Base-by-base conservation (phyloP, 2,888 invertebrate species). In the Protophormia terraenovae region DNA sequence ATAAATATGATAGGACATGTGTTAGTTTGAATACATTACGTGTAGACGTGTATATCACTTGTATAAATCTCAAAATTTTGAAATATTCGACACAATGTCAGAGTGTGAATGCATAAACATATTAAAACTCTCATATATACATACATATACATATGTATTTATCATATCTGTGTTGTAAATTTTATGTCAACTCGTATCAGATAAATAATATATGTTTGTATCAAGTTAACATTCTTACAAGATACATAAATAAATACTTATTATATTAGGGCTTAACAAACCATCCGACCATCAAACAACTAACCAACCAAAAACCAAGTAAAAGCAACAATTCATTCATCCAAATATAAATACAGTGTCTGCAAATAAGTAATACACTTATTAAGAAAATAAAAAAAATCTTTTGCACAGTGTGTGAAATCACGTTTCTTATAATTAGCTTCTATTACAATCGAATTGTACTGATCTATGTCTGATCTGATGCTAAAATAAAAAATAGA, bases 1-100 rank as follows among this genome's bases (percentile, higher is more conserved):
- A 81, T 53, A 76, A 67, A 81, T 75, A 60, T 24, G 67, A 75
- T 73, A 73, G 58, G 32, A 81, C 73, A 67, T 73, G 60, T 67
- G 58, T 60, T 45, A 38, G 35, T 64, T 64, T 58, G 67, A 45
- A 35, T 32, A 64, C 19, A 50, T 19, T 72, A 53, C 50, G 60
- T 38, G 22, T 27, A 60, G 50, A 41, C 22, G 62, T 41, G 53
- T 32, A 75, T 62, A 81, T 75, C 81, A 66, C 32, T 38, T 38
- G 14, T 41, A 41, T 69, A 69, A 75, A 67, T 81, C 73, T 35
- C 14, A 60, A 41, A 79, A 71, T 71, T n/a, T 27, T 62, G 22
- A 71, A 53, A 64, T 62, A 64, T 79, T 62, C 71, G 78, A 79
- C 50, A 62, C 19, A 22, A 50, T 71, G 71, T 38, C 71, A 62